Percentiles rank a stretch among this genome's conserved stretches.
Conservation (phyloP, 2,113 vertebrate genomes). For the Odontesthes bonariensis region DNA sequence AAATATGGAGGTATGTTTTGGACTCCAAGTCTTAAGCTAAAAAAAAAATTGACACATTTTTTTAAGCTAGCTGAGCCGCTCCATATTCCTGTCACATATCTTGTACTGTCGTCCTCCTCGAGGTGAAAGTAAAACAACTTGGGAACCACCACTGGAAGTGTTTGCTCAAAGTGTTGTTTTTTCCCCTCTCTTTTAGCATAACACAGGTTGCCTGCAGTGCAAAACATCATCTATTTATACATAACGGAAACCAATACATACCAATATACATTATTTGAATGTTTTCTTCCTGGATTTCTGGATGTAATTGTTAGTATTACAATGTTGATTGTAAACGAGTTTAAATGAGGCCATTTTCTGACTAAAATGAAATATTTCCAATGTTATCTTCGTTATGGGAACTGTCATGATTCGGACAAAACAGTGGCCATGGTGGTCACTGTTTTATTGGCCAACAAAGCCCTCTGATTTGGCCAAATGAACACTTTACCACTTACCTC, state of each 20-base stretch:
- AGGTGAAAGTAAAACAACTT: neutral
- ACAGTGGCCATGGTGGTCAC: constrained; percentile 34
- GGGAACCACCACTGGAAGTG: too few relatives aligned
- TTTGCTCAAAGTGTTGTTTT: too few relatives aligned
- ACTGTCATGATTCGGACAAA: constrained; percentile 39
- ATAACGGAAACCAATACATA: neutral
- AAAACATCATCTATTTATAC: neutral
- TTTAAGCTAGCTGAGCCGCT: too few relatives aligned
- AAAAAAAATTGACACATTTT: too few relatives aligned
- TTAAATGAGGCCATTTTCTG: neutral
- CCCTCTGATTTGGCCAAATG: constrained; percentile 16
- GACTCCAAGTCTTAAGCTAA: too few relatives aligned
- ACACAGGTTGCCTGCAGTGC: neutral
- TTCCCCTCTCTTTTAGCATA: too few relatives aligned
- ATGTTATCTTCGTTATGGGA: neutral
- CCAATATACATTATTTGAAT: neutral
- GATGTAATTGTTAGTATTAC: neutral
- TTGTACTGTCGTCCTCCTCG: neutral
- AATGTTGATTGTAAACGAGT: neutral
- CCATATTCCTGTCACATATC: neutral
- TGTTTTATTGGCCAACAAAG: constrained; percentile 34
- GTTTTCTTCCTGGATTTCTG: neutral
- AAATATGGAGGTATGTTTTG: too few relatives aligned
- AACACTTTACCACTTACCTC: constrained; percentile 9
- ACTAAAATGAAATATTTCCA: neutral